These are phyloP conservation scores for Myopa tessellatipennis DNA, from an alignment of 2,888 invertebrate species.

Conservation along the genomic window DNA sequence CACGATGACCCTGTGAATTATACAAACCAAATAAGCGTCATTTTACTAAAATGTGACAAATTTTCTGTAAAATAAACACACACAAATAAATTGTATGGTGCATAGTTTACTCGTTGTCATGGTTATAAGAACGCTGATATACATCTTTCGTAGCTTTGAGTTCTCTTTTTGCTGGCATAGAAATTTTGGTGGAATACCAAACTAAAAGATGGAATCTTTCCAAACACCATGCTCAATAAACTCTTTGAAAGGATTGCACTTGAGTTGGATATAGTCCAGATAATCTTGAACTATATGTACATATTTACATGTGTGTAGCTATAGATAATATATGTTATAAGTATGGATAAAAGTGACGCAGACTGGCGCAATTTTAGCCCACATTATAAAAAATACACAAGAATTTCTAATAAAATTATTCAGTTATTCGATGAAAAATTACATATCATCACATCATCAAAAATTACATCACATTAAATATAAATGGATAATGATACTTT, in stretches of 20 bases:
- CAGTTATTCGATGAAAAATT: too few relatives aligned
- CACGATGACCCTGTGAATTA: conserved; percentile 64
- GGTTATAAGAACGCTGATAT: too few relatives aligned
- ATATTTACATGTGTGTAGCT: background rate
- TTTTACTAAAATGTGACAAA: background rate
- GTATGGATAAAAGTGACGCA: too few relatives aligned
- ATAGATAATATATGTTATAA: too few relatives aligned
- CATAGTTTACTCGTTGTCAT: too few relatives aligned
- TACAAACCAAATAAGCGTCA: background rate
- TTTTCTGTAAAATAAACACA: background rate
- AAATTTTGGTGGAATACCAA: too few relatives aligned
- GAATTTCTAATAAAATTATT: too few relatives aligned
- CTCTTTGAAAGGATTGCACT: background rate
- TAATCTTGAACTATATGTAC: background rate
- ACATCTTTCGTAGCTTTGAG: background rate
- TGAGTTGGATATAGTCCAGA: background rate
- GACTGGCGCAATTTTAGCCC: too few relatives aligned
- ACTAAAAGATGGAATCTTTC: conserved; percentile 8
- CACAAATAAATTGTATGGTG: background rate
- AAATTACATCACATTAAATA: too few relatives aligned
- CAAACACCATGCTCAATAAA: conserved; percentile 19
- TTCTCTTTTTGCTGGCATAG: background rate
- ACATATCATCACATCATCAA: too few relatives aligned
- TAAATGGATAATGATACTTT: too few relatives aligned
- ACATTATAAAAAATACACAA: too few relatives aligned